phyloP scores from a whole-genome alignment of 1,140 invertebrate species.

The Conus betulinus region DNA sequence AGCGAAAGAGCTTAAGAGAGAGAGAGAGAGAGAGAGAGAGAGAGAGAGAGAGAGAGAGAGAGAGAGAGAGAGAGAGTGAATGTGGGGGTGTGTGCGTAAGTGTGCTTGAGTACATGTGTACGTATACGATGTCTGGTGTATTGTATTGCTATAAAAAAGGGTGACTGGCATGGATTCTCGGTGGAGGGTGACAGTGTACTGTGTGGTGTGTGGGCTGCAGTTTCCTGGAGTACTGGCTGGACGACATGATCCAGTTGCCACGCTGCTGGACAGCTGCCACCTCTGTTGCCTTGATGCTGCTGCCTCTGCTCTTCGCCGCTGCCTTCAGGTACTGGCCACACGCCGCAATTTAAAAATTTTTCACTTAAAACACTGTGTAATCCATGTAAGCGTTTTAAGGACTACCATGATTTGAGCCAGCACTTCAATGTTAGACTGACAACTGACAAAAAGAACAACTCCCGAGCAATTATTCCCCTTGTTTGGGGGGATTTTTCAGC shows the following conservation, averaged over 20 bases:
- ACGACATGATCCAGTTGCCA: constrained; percentile 72
- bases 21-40: neutral
- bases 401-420: no score
- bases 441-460: no score
- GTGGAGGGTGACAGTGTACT: no score
- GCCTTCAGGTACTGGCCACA: constrained; percentile 58
- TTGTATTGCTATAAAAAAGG: no score
- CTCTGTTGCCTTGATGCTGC: constrained; percentile 67
- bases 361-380: neutral
- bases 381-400: neutral
- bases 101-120: constrained; percentile 8
- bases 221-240: constrained; percentile 73
- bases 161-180: no score
- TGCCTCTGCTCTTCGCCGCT: constrained; percentile 71
- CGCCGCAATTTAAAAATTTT: neutral
- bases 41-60: neutral
- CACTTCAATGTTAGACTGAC: no score
- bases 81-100: constrained; percentile 14
- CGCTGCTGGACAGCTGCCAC: constrained; percentile 71
- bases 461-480: no score
- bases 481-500: no score
- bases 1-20: neutral
- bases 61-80: neutral
- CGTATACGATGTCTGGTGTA: neutral
- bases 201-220: constrained; percentile 43